Percentiles rank a stretch among this genome's conserved stretches.
phyloP scores from a whole-genome alignment of 1,140 invertebrate genomes.

The Apis mellifera region Amel_HAv3.1 CM009933.2:9622001-9622500 shows the following conservation, averaged over 20 bases:
- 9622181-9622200: not conserved
- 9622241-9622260: not conserved
- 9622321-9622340: not conserved
- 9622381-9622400: not conserved
- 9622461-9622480: not conserved
- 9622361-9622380: not conserved
- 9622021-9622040: conserved; percentile 52
- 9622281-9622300: not conserved
- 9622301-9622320: not conserved
- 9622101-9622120: conserved; percentile 26
- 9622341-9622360: not conserved
- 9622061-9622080: not conserved
- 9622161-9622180: not conserved
- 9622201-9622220: not conserved
- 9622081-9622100: conserved; percentile 45
- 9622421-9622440: too few species aligned
- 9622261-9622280: conserved; percentile 5
- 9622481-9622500: too few species aligned
- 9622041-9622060: conserved; percentile 31
- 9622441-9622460: too few species aligned
- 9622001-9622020: conserved; percentile 52
- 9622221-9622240: not conserved
- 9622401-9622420: too few species aligned
- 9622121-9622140: conserved; percentile 2
- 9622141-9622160: not conserved